Evolutionary conservation across 1,140 invertebrate genomes (phyloP), one percentile per base, ranked within the genome.

Genomic region (Drosophila obscura): DNA sequence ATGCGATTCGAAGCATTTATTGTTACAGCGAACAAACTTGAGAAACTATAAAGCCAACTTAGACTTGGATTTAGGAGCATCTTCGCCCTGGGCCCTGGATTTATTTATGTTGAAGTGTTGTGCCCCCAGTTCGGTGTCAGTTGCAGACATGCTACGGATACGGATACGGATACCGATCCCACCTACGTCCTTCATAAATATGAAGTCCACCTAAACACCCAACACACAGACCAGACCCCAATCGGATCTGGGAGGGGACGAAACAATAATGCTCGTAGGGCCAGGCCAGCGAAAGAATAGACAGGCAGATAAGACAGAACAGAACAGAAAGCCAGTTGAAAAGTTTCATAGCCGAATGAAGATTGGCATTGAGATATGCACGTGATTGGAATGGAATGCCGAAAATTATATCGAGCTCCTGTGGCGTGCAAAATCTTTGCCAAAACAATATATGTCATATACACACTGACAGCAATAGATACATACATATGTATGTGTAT

Each of bases 371-470:
- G 43, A 66, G 77, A 85, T 76, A 83, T 73, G 78, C 59, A 90
- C 87, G 87, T 90, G 87, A 90, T 81, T 80, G 77, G 88, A 90
- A 90, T 90, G 83, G 77, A 78, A 90, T 75, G 66, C 57, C 53
- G 67, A 87, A 58, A 87, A 87, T 90, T 80, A 83, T 88, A 90
- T 90, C 45, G 71, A 69, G 64, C 82, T 74, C 68, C 76, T 81
- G 68, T 50, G 80, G 80, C 73, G 73, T 63, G 73, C 71, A 71
- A 82, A 81, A 76, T 73, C 76, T 81, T 78, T 76, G 48, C 67
- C 63, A 79, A 72, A 79, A 83, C 79, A 87, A 87, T 88, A 87
- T 88, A 88, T 88, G 79, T 83, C 79, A 88, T 88, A 81, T 52
- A 84, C 77, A 77, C 53, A 45, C 57, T 58, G 51, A 48, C 43